Evolutionary conservation across 2,888 invertebrate genomes (phyloP).

Genomic region (Anthrax anthrax): DNA sequence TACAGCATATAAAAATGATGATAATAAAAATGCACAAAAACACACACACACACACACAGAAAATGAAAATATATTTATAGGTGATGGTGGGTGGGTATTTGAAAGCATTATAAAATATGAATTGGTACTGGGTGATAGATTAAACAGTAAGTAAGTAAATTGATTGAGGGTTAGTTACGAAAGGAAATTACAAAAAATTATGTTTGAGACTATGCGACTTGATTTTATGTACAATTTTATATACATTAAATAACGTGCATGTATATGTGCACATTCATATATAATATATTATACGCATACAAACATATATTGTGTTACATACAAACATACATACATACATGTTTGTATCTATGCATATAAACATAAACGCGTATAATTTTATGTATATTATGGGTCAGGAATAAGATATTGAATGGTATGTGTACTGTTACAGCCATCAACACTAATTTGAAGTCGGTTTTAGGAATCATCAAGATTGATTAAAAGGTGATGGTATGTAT

Average conservation of each 20-base stretch:
- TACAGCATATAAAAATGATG: background rate
- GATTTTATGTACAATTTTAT: background rate
- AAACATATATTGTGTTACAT: no score
- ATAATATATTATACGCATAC: no score
- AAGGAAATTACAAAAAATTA: constrained; percentile 9
- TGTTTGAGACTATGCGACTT: constrained; percentile 1
- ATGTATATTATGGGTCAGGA: background rate
- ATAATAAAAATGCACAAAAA: no score
- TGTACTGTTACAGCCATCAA: background rate
- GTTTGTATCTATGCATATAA: no score
- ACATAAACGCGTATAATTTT: no score
- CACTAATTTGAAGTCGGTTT: background rate
- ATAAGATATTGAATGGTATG: background rate
- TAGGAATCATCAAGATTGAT: background rate
- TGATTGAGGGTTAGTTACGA: background rate
- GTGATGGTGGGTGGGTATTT: background rate
- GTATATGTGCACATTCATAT: no score
- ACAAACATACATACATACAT: no score
- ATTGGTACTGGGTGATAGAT: no score
- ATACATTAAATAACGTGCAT: no score
- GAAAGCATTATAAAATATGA: no score
- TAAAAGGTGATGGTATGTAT: background rate
- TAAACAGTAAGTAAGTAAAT: background rate
- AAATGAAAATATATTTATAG: no score
- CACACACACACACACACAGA: no score